Base-by-base conservation (phyloP, 2,113 vertebrate species). In the Ciconia boyciana region DNA sequence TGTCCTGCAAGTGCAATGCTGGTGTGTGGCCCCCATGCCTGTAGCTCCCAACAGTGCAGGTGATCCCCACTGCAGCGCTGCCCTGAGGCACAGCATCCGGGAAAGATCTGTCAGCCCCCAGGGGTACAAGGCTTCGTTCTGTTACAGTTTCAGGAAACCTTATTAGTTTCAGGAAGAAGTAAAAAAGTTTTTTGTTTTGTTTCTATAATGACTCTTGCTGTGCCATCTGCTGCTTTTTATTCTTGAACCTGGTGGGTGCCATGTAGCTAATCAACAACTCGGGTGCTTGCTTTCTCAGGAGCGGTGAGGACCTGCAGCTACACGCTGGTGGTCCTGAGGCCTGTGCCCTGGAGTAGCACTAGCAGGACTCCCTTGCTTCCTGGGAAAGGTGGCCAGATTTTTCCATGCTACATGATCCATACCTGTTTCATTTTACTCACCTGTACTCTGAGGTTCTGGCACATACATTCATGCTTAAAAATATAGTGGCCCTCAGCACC, bases 181-280 rank as follows among this genome's bases (percentile, higher is more conserved):
- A 12, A 55, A 69, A n/a, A 60, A 43, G 7, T 5, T 52, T 52
- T 68, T 57, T 70, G 2, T 32, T 89, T 71, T 84, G 61, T 87
- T 96, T 91, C 57, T 87, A 7, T 91, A 90, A 84, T 0, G 0
- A 55, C 61, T 90, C 64, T 61, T 66, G 32, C 72, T 57, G 16
- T 93, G 66, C 80, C 54, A 84, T 91, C 72, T 93, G 77, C 60
- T 93, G 72, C 83, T 71, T 89, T 88, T 76, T 83, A 61, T 90
- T 84, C 80, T 57, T 60, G 61, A 85, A 60, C n/a, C 71, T 36
- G 82, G 29, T 1, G 20, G 61, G 77, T 80, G 55, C 58, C 26
- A 7, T 6, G 8, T 20, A 43, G 87, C 57, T 64, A 36, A 76
- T 36, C 57, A 68, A 41, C 34, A 83, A 9, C 46, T 76, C 2